Evolutionary conservation across 1,140 invertebrate species (phyloP).

Genomic region (Tenebrio molitor): DNA sequence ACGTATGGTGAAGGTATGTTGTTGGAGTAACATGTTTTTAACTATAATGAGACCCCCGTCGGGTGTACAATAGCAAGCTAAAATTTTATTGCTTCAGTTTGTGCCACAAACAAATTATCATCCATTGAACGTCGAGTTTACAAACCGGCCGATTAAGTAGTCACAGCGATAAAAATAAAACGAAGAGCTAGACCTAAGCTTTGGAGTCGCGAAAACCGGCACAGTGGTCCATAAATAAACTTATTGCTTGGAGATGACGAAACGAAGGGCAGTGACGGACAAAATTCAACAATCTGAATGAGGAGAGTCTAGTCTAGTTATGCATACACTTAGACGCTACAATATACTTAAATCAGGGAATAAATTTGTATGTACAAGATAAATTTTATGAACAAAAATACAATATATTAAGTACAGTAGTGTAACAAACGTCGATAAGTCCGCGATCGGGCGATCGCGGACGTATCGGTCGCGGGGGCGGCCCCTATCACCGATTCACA

Average conservation of each 20-base stretch:
- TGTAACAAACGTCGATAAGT: conserved; percentile 6
- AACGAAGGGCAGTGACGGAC: conserved; percentile 26
- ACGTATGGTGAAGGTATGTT: conserved; percentile 36
- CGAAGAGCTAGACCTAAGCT: conserved; percentile 4
- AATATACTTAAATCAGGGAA: not conserved
- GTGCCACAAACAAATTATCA: conserved; percentile 4
- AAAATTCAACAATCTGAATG: not conserved
- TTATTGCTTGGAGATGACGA: conserved; percentile 21
- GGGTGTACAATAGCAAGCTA: conserved; percentile 25
- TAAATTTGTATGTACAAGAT: conserved; percentile 20
- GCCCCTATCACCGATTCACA: conserved; percentile 29
- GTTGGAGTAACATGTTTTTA: conserved; percentile 17
- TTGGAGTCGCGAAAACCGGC: not conserved
- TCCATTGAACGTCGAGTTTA: not conserved
- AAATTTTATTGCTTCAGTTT: conserved; percentile 27
- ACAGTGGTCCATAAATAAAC: not conserved
- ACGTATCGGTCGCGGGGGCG: not conserved
- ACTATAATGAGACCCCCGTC: not conserved
- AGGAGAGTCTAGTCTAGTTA: not conserved
- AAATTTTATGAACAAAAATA: conserved; percentile 34
- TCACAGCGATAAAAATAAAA: conserved; percentile 16
- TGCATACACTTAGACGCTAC: conserved; percentile 18
- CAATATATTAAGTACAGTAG: conserved; percentile 22
- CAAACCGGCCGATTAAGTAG: not conserved
- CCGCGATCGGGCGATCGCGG: not conserved